Evolutionary conservation across 2,797 vertebrate species (phyloP).

Genomic region (Phalloptychus januarius): DNA sequence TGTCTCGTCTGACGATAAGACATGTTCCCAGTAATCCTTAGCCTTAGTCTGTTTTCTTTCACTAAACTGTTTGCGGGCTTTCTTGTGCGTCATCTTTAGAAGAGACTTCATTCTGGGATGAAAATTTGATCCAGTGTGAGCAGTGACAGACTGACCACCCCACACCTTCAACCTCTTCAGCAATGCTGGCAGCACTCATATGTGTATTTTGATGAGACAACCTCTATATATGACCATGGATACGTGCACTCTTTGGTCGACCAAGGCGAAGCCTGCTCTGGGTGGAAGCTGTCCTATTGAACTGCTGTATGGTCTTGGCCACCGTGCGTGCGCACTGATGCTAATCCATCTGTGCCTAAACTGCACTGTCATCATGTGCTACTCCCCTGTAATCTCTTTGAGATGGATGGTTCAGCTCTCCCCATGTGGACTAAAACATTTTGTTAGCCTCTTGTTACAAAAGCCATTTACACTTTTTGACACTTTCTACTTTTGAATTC

Average conservation of each 20-base stretch:
- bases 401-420: constrained; percentile 6
- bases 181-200: no score
- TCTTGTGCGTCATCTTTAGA: neutral
- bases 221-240: neutral
- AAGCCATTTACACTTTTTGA: neutral
- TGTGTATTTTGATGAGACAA: neutral
- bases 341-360: constrained; percentile 61
- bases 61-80: neutral
- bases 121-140: neutral
- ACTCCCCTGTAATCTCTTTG: constrained; percentile 45
- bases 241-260: neutral
- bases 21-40: neutral
- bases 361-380: constrained; percentile 60
- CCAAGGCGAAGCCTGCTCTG: neutral
- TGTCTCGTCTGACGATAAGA: neutral
- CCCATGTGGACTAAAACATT: constrained; percentile 10
- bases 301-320: neutral
- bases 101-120: neutral
- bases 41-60: neutral
- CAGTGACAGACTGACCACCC: neutral
- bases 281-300: neutral
- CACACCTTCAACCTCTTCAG: neutral
- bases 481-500: neutral
- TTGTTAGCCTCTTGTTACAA: constrained; percentile 1
- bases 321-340: constrained; percentile 26